Conservation (phyloP, 2,888 invertebrate genomes). For the Patella depressa region DNA sequence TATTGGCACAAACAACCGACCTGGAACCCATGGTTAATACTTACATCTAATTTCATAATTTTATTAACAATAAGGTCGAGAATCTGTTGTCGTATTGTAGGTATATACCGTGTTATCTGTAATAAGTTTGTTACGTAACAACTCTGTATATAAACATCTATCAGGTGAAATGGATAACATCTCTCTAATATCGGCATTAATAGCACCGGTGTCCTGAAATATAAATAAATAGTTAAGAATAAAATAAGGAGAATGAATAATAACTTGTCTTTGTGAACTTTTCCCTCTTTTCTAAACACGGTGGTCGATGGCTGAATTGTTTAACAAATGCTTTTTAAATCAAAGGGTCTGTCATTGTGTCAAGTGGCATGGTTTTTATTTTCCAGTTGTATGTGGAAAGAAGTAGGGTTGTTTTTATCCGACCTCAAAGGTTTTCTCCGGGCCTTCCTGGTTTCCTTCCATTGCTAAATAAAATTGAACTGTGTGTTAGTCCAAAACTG, state of each 20-base stretch:
- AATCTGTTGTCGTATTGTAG: constrained; percentile 79
- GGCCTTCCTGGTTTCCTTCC: no score
- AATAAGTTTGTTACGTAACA: constrained; percentile 83
- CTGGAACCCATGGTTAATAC: constrained; percentile 29
- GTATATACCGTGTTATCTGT: constrained; percentile 81
- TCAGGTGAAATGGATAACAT: constrained; percentile 84
- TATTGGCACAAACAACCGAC: not conserved
- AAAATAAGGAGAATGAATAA: not conserved
- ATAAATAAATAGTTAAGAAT: constrained; percentile 29
- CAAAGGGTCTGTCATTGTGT: no score
- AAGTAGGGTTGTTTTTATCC: no score
- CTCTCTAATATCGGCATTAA: constrained; percentile 78
- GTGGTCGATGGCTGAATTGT: no score
- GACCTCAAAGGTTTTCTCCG: no score
- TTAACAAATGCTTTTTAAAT: no score
- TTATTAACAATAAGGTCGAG: constrained; percentile 83
- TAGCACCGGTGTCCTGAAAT: constrained; percentile 80
- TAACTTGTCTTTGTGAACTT: not conserved
- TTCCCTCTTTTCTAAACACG: no score
- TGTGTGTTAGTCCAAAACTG: no score
- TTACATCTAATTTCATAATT: constrained; percentile 74
- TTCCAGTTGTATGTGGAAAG: no score
- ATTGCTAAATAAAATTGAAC: no score
- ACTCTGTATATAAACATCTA: constrained; percentile 79
- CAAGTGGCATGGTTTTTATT: no score